Conservation (phyloP, 2,113 vertebrate genomes). For the Cettia cetti region DNA sequence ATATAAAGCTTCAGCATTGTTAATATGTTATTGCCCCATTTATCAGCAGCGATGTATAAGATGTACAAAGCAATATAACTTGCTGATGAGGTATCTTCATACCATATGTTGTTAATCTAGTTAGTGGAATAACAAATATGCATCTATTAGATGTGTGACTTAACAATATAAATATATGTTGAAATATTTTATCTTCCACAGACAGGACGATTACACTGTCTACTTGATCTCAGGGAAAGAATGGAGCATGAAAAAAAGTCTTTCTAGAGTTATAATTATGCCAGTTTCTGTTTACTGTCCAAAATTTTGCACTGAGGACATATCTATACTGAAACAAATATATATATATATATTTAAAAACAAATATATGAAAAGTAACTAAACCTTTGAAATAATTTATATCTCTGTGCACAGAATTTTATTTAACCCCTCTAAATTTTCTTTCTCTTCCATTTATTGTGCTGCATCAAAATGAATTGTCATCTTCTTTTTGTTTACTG, state of each 20-base stretch:
- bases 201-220: not conserved
- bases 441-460: not conserved
- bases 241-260: not conserved
- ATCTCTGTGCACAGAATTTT: not conserved
- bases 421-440: not conserved
- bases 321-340: not conserved
- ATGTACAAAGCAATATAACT: not conserved
- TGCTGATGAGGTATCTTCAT: constrained; percentile 26
- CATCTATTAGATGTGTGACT: not conserved
- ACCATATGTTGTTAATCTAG: constrained; percentile 39
- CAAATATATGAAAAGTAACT: not conserved
- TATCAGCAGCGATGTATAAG: constrained; percentile 8
- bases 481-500: not conserved
- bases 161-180: not conserved
- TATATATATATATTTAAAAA: not conserved
- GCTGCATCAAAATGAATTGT: not conserved
- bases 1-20: not conserved
- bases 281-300: not conserved
- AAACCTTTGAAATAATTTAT: not conserved
- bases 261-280: not conserved
- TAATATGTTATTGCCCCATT: constrained; percentile 37
- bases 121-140: constrained; percentile 61
- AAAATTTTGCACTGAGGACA: not conserved
- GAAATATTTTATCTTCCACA: not conserved
- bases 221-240: not conserved